These are phyloP conservation scores for Antheraea assamensis DNA, from an alignment of 2,888 invertebrate species.

Conservation along the genomic window DNA sequence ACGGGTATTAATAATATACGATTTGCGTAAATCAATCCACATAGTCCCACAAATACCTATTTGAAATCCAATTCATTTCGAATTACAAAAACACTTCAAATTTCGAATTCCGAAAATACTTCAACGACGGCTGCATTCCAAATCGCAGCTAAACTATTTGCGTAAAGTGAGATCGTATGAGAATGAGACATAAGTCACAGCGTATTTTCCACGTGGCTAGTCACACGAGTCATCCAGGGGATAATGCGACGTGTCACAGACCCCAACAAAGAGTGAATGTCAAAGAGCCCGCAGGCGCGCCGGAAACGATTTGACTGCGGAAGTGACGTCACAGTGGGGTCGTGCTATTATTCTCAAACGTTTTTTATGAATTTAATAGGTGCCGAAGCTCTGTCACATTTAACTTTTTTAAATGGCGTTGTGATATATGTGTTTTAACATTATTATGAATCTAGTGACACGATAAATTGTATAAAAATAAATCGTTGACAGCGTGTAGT, in stretches of 20 bases:
- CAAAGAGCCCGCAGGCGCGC: slow-evolving; percentile 69
- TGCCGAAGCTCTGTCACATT: neutral
- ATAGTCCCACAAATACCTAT: neutral
- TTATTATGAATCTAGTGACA: neutral
- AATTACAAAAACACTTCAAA: no score
- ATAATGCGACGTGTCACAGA: slow-evolving; percentile 62
- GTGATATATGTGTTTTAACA: neutral
- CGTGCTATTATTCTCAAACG: slow-evolving; percentile 33
- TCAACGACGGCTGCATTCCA: neutral
- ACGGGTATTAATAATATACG: neutral
- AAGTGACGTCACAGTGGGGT: slow-evolving; percentile 68
- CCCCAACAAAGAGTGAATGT: slow-evolving; percentile 67
- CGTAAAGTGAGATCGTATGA: slow-evolving; percentile 17
- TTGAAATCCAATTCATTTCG: neutral
- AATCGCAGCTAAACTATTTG: neutral
- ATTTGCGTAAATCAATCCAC: neutral
- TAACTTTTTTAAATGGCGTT: neutral
- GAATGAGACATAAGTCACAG: slow-evolving; percentile 21
- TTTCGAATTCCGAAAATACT: neutral
- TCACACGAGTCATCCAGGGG: slow-evolving; percentile 62
- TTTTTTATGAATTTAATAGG: slow-evolving; percentile 20
- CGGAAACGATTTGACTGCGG: slow-evolving; percentile 77
- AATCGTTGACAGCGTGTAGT: no score
- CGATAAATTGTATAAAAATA: neutral
- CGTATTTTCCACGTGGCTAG: slow-evolving; percentile 60